Conservation (phyloP, 2,888 invertebrate species). For the Chaetogeoica ovagalla region DNA sequence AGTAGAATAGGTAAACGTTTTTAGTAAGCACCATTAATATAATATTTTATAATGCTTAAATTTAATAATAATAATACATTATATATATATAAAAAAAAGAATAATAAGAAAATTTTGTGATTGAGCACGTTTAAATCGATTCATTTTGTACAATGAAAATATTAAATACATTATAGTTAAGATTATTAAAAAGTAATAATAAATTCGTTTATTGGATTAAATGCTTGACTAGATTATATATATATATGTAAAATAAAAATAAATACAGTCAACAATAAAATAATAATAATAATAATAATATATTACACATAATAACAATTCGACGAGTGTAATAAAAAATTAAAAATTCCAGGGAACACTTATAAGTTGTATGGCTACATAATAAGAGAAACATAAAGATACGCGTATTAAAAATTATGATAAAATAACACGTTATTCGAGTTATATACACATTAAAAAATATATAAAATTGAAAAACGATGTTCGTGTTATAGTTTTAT, state of each 20-base stretch:
- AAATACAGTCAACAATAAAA: not conserved
- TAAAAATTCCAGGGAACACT: no score
- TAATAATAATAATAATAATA: not conserved
- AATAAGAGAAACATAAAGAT: no score
- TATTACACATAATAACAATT: not conserved
- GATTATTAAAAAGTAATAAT: not conserved
- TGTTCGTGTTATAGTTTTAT: no score
- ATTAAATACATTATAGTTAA: not conserved
- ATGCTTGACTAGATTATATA: constrained; percentile 12
- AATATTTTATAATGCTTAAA: not conserved
- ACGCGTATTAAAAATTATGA: no score
- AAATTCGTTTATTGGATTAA: constrained; percentile 1
- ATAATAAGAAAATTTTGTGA: constrained; percentile 9
- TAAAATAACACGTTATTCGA: no score
- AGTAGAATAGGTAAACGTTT: not conserved
- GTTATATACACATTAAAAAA: no score
- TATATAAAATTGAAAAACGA: constrained; percentile 10
- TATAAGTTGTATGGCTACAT: no score
- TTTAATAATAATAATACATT: not conserved
- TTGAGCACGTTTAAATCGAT: not conserved
- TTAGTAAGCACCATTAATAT: constrained; percentile 4
- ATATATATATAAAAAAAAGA: not conserved
- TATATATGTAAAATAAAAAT: not conserved
- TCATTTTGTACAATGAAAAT: not conserved
- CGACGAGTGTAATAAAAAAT: no score